Evolutionary conservation across 2,797 vertebrate genomes (phyloP).

Genomic region (Chaunax sp.): DNA sequence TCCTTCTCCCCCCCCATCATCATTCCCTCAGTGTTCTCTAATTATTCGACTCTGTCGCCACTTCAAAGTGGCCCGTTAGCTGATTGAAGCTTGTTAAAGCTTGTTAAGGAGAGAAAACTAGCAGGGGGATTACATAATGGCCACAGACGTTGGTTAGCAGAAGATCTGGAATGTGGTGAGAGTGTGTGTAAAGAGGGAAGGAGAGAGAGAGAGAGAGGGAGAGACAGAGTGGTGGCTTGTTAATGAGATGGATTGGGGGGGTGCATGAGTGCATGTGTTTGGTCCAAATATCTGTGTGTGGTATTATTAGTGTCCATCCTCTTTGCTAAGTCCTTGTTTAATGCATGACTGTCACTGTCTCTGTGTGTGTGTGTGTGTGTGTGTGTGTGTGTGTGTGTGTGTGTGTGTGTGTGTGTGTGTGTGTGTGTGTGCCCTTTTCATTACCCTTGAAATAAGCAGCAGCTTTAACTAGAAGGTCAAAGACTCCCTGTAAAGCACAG

Average conservation of each 20-base stretch:
- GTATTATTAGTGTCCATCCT: constrained; percentile 3
- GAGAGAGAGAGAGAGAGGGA: not conserved
- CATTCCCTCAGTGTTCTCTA: constrained; percentile 49
- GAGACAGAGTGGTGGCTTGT: not conserved
- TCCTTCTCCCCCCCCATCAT: not conserved
- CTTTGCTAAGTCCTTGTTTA: constrained; percentile 16
- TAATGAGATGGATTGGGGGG: constrained; percentile 23
- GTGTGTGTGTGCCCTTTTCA: constrained; percentile 18
- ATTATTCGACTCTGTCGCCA: constrained; percentile 53
- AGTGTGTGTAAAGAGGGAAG: constrained; percentile 3
- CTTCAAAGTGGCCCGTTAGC: constrained; percentile 60
- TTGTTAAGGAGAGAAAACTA: constrained; percentile 48
- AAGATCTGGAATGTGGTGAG: constrained; percentile 27
- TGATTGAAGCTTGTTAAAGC: constrained; percentile 71
- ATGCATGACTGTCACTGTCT: not conserved
- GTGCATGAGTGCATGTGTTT: constrained; percentile 6
- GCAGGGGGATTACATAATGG: constrained; percentile 48
- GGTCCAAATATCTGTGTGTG: constrained; percentile 4
- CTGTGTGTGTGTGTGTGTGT: not conserved
- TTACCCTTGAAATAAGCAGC: constrained; percentile 60
- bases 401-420: too few species aligned
- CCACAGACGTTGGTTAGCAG: constrained; percentile 41
- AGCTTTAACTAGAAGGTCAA: constrained; percentile 62
- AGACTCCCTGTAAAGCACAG: constrained; percentile 25
- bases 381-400: too few species aligned